These are phyloP conservation scores for Oreonectes daqikongensis DNA, from an alignment of 2,797 vertebrate species.

Conservation along the genomic window DNA sequence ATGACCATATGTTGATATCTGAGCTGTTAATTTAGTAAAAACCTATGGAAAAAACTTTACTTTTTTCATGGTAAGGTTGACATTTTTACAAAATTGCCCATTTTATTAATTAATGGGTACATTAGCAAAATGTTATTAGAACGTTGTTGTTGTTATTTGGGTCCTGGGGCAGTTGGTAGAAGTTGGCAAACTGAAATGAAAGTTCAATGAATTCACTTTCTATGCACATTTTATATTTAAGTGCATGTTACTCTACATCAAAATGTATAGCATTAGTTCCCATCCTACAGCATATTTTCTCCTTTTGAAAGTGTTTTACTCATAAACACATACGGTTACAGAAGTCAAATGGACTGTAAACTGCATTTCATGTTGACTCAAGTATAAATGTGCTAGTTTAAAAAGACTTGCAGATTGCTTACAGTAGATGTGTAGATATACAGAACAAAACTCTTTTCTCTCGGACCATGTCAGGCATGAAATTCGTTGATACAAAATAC, in stretches of 20 bases:
- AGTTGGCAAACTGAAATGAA: background rate
- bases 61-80: no score
- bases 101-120: no score
- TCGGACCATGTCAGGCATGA: slow-evolving; percentile 1
- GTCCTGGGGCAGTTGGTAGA: no score
- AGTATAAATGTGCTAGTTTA: background rate
- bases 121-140: no score
- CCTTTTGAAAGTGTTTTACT: background rate
- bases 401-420: background rate
- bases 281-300: background rate
- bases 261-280: background rate
- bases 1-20: no score
- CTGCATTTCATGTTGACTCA: background rate
- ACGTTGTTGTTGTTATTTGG: background rate
- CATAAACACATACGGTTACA: background rate
- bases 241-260: background rate
- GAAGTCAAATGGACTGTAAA: background rate
- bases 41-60: no score
- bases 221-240: background rate
- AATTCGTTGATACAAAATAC: slow-evolving; percentile 22
- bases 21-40: no score
- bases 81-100: no score
- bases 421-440: background rate
- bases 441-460: background rate
- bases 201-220: background rate